Evolutionary conservation across 2,888 invertebrate genomes (phyloP).

Genomic region (Mechanitis messenoides): DNA sequence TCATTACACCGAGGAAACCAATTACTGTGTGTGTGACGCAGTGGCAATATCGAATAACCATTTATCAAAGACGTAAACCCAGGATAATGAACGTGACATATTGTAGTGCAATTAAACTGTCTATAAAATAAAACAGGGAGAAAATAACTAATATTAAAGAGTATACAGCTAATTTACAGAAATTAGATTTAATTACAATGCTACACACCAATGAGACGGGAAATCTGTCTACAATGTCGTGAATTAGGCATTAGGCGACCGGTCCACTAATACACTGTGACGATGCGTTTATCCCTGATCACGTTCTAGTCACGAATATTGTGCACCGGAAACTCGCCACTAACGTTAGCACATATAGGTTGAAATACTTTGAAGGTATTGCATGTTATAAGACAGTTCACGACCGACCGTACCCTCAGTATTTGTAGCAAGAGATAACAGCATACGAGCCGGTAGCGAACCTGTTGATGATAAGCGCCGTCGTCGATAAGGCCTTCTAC

Average conservation of each 20-base stretch:
- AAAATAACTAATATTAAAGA: constrained; percentile 4
- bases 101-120: constrained; percentile 31
- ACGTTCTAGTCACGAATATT: constrained; percentile 42
- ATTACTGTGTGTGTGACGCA: constrained; percentile 54
- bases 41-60: constrained; percentile 56
- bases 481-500: constrained; percentile 67
- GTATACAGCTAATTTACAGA: constrained; percentile 6
- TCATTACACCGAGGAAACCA: constrained; percentile 48
- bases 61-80: constrained; percentile 58
- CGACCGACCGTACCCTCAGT: constrained; percentile 42
- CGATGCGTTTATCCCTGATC: constrained; percentile 67
- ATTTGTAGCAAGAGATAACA: constrained; percentile 75
- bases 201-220: constrained; percentile 17
- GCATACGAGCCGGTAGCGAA: constrained; percentile 67
- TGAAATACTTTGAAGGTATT: constrained; percentile 27
- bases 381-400: constrained; percentile 39
- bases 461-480: constrained; percentile 76
- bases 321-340: constrained; percentile 9
- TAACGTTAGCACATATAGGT: constrained; percentile 26
- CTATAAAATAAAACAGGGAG: constrained; percentile 15
- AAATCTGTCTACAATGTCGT: constrained; percentile 66
- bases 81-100: constrained; percentile 52
- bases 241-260: constrained; percentile 70
- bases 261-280: constrained; percentile 67
- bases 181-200: constrained; percentile 21